Base-by-base conservation (phyloP, 1,140 invertebrate species). In the Drosophila micromelanica region DNA sequence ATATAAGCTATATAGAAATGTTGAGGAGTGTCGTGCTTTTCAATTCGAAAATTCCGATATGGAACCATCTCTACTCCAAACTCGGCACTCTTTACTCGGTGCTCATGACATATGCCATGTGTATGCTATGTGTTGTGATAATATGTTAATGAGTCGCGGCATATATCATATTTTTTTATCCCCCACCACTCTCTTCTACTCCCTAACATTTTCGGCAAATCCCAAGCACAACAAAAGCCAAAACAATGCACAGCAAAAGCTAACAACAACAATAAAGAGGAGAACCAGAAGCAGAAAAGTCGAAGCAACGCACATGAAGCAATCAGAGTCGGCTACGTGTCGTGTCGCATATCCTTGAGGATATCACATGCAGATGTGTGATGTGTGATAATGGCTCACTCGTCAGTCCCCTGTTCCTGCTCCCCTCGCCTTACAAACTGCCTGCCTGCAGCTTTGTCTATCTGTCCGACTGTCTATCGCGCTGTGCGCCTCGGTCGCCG, bases 141-240 rank as follows among this genome's bases (percentile, higher is more conserved):
- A 91, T 91, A 91, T 91, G 90, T 86, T 91, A 91, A 91, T 91
- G 90, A 91, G 90, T 90, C 76, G 43, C 73, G 56, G 76, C 90
- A 91, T 91, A 91, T 91, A 91, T 91, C 90, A 91, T 82, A 65
- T 91, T 80, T 80, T 67, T 35, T 46, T 35, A 3, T 46, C 8
- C 8, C 32, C 1, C 30, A 6, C 30, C 30, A 17, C 30, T 8
- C 30, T 32, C 30, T 1, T 7, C 7, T 32, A 1, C 30, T 6
- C 6, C 51, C n/a, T 55, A 23, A 7, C 57, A 20, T 68, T 72
- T 72, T 60, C 12, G 64, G 54, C 75, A 84, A 69, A 75, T 64
- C 62, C 55, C 62, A 64, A 67, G 56, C 62, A 56, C 56, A 62
- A 60, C 15, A 62, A 17, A 57, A 60, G 59, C 45, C 61, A 78